phyloP scores from a whole-genome alignment of 2,797 vertebrate species.

The Pteronotus mesoamericanus region DNA sequence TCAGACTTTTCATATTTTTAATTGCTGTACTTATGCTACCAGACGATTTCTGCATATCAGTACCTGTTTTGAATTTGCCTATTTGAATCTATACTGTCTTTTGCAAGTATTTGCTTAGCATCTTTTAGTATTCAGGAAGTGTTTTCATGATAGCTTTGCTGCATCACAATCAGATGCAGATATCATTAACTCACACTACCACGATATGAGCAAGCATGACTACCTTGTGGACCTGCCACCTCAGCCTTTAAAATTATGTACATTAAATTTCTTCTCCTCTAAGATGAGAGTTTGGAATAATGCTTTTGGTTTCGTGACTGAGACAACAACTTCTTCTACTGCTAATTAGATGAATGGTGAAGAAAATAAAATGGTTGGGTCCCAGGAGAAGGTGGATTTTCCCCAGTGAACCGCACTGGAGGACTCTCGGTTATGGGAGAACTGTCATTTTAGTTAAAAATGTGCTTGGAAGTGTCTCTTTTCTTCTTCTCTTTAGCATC shows the following conservation, averaged over 20 bases:
- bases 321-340: conserved; percentile 33
- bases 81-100: not conserved
- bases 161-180: not conserved
- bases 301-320: not conserved
- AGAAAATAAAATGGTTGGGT: conserved; percentile 50
- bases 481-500: not conserved
- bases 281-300: not conserved
- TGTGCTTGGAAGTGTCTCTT: not conserved
- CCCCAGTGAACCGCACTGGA: not conserved
- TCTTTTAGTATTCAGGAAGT: not conserved
- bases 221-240: not conserved
- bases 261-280: not conserved
- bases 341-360: conserved; percentile 33
- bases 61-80: not conserved
- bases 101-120: conserved; percentile 58
- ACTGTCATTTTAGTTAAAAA: conserved; percentile 27
- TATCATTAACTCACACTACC: not conserved
- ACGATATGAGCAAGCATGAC: rapidly evolving
- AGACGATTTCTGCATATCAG: not conserved
- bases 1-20: not conserved
- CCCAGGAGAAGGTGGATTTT: conserved; percentile 44
- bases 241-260: not conserved
- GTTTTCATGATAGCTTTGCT: not conserved
- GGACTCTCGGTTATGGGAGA: not conserved
- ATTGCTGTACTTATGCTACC: not conserved